phyloP scores from a whole-genome alignment of 2,797 vertebrate genomes.

The Natrix natrix region DNA sequence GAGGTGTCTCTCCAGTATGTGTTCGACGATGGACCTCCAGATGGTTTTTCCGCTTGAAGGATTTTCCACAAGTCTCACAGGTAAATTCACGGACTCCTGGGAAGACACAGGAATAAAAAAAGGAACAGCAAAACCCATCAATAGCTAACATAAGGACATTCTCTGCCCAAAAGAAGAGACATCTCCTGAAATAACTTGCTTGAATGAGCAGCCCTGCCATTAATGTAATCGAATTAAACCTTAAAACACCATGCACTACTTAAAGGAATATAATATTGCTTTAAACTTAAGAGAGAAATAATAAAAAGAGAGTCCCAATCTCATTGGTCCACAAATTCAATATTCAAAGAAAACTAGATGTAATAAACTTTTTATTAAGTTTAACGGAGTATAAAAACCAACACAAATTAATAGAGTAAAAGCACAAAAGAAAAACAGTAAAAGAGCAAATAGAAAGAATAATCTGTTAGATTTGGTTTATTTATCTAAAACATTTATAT shows the following conservation, averaged over 20 bases:
- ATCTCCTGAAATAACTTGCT: background rate
- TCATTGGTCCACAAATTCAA: background rate
- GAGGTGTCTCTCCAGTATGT: conserved; percentile 90
- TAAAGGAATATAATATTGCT: background rate
- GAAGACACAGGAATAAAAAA: background rate
- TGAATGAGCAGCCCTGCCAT: background rate
- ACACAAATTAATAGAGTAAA: background rate
- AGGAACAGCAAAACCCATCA: background rate
- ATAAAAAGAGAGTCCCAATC: background rate
- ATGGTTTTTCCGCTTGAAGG: conserved; percentile 95
- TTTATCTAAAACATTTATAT: background rate
- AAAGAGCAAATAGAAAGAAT: background rate
- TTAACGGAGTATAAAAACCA: background rate
- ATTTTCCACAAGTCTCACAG: conserved; percentile 91
- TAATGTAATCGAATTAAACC: background rate
- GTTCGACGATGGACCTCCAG: conserved; percentile 91
- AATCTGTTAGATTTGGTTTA: background rate
- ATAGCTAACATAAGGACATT: background rate
- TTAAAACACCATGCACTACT: background rate
- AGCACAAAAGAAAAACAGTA: background rate
- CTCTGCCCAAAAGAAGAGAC: background rate
- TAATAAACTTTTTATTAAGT: background rate
- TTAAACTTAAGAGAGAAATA: background rate
- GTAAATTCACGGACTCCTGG: conserved; percentile 90
- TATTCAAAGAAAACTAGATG: background rate